Evolutionary conservation across 1,140 invertebrate species (phyloP), one percentile per base, ranked within the genome.

Genomic region (Heterodera carotae): DNA sequence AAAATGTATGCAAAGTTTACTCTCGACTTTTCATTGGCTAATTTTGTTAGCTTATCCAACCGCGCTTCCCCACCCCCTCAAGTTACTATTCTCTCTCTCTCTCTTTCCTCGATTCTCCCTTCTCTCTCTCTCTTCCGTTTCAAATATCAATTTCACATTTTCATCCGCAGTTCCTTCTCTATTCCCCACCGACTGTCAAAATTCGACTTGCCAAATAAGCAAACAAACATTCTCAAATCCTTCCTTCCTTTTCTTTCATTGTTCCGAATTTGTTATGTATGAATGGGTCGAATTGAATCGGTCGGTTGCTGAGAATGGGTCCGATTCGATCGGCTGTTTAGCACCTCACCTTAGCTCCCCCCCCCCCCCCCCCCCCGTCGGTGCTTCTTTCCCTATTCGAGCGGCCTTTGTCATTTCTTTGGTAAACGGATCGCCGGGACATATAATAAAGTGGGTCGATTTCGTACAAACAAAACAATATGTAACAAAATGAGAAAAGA

Each of bases 121-220:
- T n/a, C n/a, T n/a, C n/a, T n/a, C n/a, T n/a, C n/a, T 6, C 39
- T 39, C 12, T 39, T 39, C 39, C 39, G 39, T 22, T 53, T 53
- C 48, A 69, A 33, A 33, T 34, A 69, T 69, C 53, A n/a, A 56
- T 71, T 71, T 71, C 69, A 43, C 15, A 25, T 53, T 22, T 53
- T 53, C 1, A 5, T 22, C 48, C 48, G n/a, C n/a, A n/a, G n/a
- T n/a, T n/a, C n/a, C n/a, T n/a, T n/a, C n/a, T n/a, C n/a, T n/a
- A n/a, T n/a, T 4, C 48, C 48, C 48, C 10, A 15, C 10, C 18
- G 18, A 18, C 48, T 18, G 48, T 53, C 48, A 53, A 53, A n/a
- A 53, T 53, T 53, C 48, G 48, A 22, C 48, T 22, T 5, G 22
- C 48, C 48, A 53, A 53, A 53, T 53, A 53, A 53, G 48, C 48